Percentiles rank a stretch among this genome's conserved stretches.
phyloP scores from a whole-genome alignment of 2,797 vertebrate genomes.

The Taenioides sp. region DNA sequence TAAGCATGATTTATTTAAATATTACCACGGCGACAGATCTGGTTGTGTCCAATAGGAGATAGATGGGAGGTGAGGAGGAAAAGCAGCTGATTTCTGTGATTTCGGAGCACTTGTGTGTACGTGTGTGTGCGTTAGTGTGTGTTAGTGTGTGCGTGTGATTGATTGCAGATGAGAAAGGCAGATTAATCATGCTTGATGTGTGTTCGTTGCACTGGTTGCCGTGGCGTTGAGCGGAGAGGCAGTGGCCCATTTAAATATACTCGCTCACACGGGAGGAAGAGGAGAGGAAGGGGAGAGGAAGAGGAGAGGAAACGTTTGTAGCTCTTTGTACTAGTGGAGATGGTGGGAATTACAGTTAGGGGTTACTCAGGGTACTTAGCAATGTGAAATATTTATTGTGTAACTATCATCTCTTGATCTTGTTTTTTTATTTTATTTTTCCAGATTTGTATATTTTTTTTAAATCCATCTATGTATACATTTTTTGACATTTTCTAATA shows the following conservation, averaged over 20 bases:
- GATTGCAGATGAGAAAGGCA: conserved; percentile 75
- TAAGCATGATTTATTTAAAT: conserved; percentile 83
- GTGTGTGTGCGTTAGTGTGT: conserved; percentile 17
- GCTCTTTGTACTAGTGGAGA: not conserved
- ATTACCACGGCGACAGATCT: conserved; percentile 76
- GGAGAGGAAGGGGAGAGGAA: not conserved
- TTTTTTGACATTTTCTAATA: no score
- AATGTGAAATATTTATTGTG: not conserved
- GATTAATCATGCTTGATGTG: conserved; percentile 81
- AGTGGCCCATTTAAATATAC: conserved; percentile 72
- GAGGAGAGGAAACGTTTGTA: conserved; percentile 6
- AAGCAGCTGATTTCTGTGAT: conserved; percentile 83
- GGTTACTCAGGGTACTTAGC: not conserved
- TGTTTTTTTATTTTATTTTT: no score
- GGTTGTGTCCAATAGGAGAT: conserved; percentile 72
- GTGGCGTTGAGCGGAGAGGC: conserved; percentile 73
- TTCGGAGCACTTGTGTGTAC: conserved; percentile 45
- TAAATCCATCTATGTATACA: no score
- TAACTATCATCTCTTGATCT: not conserved
- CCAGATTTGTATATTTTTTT: no score
- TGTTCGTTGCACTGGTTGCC: conserved; percentile 67
- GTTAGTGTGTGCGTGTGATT: conserved; percentile 68
- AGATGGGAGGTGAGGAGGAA: conserved; percentile 70
- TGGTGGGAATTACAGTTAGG: conserved; percentile 19
- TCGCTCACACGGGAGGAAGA: conserved; percentile 31